Evolutionary conservation across 2,888 invertebrate genomes (phyloP).

Genomic region (Apodemia hepburni): DNA sequence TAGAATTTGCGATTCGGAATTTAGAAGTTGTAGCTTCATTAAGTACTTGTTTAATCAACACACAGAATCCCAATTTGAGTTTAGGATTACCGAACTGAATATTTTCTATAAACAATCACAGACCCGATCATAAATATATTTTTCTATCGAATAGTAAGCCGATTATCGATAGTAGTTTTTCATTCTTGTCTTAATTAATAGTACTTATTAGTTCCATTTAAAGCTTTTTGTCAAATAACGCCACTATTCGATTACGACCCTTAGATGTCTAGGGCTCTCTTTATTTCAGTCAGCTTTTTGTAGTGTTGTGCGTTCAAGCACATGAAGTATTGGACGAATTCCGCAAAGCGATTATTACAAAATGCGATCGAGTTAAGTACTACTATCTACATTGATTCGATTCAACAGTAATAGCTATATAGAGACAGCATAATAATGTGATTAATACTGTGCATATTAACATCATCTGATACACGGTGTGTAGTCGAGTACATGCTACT

Average conservation of each 20-base stretch:
- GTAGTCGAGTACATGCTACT: background rate
- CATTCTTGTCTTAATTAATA: background rate
- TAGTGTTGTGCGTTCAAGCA: background rate
- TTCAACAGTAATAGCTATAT: background rate
- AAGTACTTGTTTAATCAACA: slow-evolving; percentile 10
- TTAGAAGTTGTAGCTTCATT: slow-evolving; percentile 6
- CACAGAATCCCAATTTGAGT: background rate
- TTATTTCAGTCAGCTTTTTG: background rate
- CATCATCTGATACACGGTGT: background rate
- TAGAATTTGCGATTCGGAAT: slow-evolving; percentile 13
- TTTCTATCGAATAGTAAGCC: background rate
- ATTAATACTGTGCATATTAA: background rate
- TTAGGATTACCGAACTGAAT: background rate
- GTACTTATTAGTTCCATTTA: background rate
- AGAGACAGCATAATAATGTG: background rate
- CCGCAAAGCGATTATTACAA: background rate
- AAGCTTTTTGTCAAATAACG: background rate
- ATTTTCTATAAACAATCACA: background rate
- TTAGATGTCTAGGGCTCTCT: background rate
- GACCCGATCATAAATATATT: background rate
- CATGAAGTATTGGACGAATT: background rate
- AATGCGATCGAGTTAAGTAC: background rate
- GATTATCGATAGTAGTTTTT: background rate
- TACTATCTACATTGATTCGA: background rate
- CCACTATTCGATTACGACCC: background rate